Evolutionary conservation across 2,113 vertebrate species (phyloP), one percentile per base, ranked within the genome.

Genomic region (Alexandromys fortis): DNA sequence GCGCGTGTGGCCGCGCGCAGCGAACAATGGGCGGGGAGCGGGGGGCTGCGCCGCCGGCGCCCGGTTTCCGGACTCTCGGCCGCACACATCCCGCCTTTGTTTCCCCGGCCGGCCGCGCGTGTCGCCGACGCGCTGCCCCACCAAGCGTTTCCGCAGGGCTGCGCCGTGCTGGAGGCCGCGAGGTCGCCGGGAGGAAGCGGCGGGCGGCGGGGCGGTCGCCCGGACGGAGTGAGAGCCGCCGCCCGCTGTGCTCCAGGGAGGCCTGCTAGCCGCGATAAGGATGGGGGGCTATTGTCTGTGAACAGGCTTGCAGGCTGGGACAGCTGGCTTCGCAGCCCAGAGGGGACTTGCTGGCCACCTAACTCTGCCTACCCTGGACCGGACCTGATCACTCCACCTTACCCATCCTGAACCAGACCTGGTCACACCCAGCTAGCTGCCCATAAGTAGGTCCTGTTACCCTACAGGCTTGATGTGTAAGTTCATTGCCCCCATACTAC

Each of bases 21-120:
- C 95, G 98, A 99, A 99, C 99, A 99, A 99, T 99, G 98, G 99
- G 96, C 98, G 98, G 98, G 14, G 98, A 97, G 97, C 97, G 97
- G 98, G 98, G 98, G 98, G 95, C 58, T 16, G 98, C 89, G 96
- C 98, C 97, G 70, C 21, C 67, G 98, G 98, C 88, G 98, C 98
- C 98, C 97, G 96, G 87, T 98, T 99, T 99, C 99, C 99, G 98
- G 98, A 89, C 97, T 95, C 83, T 96, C 91, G 87, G 97, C 98
- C 97, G 96, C 98, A 98, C 98, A 98, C 98, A 99, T 99, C 99
- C 99, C 98, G 92, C 98, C 97, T 99, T 99, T 99, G 98, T 99
- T 98, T 97, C 85, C 97, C 93, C 94, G 7, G 90, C 96, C 21
- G 16, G 97, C 92, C 97, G 98, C 98, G 98, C 98, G 98, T 99